Conservation (phyloP, 2,113 vertebrate genomes). For the Meriones unguiculatus region DNA sequence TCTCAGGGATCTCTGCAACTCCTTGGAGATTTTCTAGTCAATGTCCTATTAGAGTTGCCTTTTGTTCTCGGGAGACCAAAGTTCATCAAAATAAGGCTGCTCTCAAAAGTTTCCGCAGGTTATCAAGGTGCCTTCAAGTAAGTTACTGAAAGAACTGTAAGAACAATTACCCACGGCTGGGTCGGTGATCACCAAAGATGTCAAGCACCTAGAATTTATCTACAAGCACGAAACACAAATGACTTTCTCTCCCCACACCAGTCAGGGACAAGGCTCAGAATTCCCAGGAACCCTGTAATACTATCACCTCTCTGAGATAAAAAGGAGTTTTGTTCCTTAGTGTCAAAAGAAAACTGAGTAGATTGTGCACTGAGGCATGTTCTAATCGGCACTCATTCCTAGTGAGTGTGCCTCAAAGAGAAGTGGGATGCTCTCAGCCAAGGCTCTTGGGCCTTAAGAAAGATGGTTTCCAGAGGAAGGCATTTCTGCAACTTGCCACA, state of each 20-base stretch:
- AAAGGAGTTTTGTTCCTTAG: neutral
- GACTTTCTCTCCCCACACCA: neutral
- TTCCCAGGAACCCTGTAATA: neutral
- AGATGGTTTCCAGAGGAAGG: neutral
- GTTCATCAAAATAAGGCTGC: conserved; percentile 51
- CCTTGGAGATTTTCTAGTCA: neutral
- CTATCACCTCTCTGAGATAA: neutral
- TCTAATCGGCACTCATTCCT: conserved; percentile 4
- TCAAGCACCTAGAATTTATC: neutral
- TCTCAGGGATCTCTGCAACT: conserved; percentile 10
- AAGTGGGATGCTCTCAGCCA: neutral
- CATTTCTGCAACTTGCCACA: conserved; percentile 10
- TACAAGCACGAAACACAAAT: neutral
- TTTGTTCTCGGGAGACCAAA: conserved; percentile 48
- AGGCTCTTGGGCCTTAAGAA: conserved; percentile 3
- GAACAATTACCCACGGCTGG: neutral
- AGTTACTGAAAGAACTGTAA: conserved; percentile 16
- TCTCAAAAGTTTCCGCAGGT: conserved; percentile 26
- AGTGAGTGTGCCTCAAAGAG: neutral
- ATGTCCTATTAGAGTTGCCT: neutral
- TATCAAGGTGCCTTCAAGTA: conserved; percentile 48
- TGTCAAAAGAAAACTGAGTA: neutral
- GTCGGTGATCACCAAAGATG: neutral
- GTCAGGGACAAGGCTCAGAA: neutral
- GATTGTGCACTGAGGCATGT: neutral